phyloP scores from a whole-genome alignment of 2,888 invertebrate species.

The Apamea epomidion region DNA sequence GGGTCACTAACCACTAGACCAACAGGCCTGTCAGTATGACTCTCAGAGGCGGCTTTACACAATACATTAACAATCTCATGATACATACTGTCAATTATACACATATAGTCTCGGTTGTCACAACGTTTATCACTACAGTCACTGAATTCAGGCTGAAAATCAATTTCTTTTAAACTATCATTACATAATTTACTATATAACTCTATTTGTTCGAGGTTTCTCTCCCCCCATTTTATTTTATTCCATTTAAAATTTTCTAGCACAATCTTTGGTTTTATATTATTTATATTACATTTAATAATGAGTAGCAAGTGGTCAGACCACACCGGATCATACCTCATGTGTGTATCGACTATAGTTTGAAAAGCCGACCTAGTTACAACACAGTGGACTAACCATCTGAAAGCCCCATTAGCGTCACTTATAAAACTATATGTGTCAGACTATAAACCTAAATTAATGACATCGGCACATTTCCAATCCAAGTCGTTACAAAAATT shows the following conservation, averaged over 20 bases:
- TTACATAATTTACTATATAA: neutral
- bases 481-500: no score
- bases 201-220: neutral
- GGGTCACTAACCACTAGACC: no score
- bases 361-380: constrained; percentile 28
- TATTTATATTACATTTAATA: constrained; percentile 3
- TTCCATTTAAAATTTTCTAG: neutral
- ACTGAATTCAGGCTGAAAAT: neutral
- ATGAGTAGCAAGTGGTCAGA: neutral
- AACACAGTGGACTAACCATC: constrained; percentile 43
- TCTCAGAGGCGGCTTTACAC: neutral
- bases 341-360: constrained; percentile 6
- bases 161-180: neutral
- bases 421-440: constrained; percentile 32
- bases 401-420: constrained; percentile 37
- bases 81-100: neutral
- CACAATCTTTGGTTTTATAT: neutral
- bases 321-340: neutral
- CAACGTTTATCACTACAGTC: neutral
- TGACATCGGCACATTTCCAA: no score
- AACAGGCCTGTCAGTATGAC: no score
- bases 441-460: no score
- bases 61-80: no score
- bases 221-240: neutral
- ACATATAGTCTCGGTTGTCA: neutral